Evolutionary conservation across 2,888 invertebrate species (phyloP).

Genomic region (Hyposoter didymator): DNA sequence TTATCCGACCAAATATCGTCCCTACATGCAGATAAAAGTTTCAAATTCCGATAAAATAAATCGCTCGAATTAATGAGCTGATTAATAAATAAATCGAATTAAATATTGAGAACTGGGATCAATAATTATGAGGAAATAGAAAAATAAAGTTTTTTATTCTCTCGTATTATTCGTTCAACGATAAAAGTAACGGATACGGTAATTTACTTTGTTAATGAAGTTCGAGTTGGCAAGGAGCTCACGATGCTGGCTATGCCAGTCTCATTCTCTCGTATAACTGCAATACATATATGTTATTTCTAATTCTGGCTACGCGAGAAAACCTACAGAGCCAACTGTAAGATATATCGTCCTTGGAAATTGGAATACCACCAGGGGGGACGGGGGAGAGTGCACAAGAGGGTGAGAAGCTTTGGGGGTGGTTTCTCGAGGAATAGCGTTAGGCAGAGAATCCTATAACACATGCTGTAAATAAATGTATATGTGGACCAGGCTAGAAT

Average conservation of each 20-base stretch:
- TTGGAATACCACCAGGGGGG: constrained; percentile 74
- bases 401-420: constrained; percentile 46
- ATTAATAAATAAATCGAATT: not conserved
- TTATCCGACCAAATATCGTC: no score
- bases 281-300: constrained; percentile 6
- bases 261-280: constrained; percentile 35
- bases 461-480: constrained; percentile 12
- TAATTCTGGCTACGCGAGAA: constrained; percentile 64
- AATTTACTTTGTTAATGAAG: constrained; percentile 80
- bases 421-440: constrained; percentile 42
- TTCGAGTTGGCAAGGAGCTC: constrained; percentile 77
- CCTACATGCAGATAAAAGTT: no score
- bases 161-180: constrained; percentile 62
- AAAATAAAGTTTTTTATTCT: constrained; percentile 32
- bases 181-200: constrained; percentile 80
- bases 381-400: not conserved
- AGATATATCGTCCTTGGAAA: constrained; percentile 78
- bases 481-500: not conserved
- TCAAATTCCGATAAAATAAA: no score
- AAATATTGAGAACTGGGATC: constrained; percentile 17
- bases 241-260: constrained; percentile 59
- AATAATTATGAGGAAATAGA: constrained; percentile 37
- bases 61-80: no score
- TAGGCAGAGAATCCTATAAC: constrained; percentile 31
- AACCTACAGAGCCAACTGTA: constrained; percentile 75